Conservation (phyloP, 1,140 invertebrate species). For the Leptinotarsa texana region DNA sequence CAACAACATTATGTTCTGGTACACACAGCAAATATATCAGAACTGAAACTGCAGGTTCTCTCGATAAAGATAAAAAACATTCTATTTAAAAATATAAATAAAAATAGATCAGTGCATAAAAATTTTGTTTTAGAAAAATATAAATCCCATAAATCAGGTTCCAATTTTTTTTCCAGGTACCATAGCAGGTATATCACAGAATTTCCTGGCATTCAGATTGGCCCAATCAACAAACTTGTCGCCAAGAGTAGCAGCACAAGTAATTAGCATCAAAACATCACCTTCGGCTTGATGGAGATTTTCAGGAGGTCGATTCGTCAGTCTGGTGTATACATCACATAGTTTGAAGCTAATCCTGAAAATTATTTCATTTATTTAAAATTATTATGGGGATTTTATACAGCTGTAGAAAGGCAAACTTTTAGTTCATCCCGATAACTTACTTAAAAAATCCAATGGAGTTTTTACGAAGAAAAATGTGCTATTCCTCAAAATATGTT, state of each 20-base stretch:
- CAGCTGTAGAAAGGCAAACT: too few relatives aligned
- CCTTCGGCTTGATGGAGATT: slow-evolving; percentile 64
- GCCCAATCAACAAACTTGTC: slow-evolving; percentile 62
- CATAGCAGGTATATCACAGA: slow-evolving; percentile 45
- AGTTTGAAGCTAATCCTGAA: slow-evolving; percentile 58
- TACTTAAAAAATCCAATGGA: too few relatives aligned
- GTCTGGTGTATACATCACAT: slow-evolving; percentile 58
- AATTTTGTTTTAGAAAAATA: neutral
- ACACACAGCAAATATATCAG: too few relatives aligned
- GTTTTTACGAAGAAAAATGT: too few relatives aligned
- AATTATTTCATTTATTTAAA: neutral
- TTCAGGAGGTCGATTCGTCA: slow-evolving; percentile 55
- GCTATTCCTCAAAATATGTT: too few relatives aligned
- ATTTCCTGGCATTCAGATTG: slow-evolving; percentile 57
- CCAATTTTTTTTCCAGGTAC: slow-evolving; percentile 43
- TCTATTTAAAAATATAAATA: neutral
- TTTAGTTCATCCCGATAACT: too few relatives aligned
- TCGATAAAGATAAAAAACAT: too few relatives aligned
- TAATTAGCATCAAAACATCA: slow-evolving; percentile 63
- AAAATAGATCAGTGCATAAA: neutral
- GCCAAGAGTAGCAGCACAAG: slow-evolving; percentile 60
- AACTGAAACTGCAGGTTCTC: too few relatives aligned
- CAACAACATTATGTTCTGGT: too few relatives aligned
- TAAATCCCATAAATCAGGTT: slow-evolving; percentile 28
- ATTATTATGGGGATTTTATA: too few relatives aligned